These are phyloP conservation scores for Brachionichthys hirsutus DNA, from an alignment of 2,113 vertebrate species.

Conservation along the genomic window DNA sequence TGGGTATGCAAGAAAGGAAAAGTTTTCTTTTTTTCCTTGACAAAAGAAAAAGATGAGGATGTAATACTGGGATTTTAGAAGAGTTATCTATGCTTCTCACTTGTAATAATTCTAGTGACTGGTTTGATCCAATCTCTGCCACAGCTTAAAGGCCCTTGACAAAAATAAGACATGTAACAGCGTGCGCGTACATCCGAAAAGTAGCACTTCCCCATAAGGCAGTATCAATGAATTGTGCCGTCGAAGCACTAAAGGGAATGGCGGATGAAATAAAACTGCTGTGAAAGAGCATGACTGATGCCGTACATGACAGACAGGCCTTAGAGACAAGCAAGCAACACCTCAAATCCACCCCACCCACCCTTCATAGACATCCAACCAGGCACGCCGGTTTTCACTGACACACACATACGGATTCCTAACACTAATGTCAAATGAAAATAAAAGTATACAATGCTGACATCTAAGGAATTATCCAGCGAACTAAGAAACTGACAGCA, in stretches of 20 bases:
- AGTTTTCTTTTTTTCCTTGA: slow-evolving; percentile 1
- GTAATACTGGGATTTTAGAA: slow-evolving; percentile 4
- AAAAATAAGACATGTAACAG: slow-evolving; percentile 43
- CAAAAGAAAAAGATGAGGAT: slow-evolving; percentile 8
- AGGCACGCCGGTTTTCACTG: neutral
- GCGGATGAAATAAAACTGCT: slow-evolving; percentile 75
- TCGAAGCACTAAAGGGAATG: slow-evolving; percentile 73
- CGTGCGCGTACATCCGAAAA: slow-evolving; percentile 29
- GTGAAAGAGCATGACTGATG: slow-evolving; percentile 79
- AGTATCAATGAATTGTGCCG: slow-evolving; percentile 61
- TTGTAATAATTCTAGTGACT: slow-evolving; percentile 35
- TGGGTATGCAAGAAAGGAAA: slow-evolving; percentile 5
- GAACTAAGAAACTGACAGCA: slow-evolving; percentile 6
- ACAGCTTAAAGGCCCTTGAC: slow-evolving; percentile 53
- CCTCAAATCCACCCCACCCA: slow-evolving; percentile 41
- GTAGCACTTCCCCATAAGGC: slow-evolving; percentile 58
- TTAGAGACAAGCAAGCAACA: slow-evolving; percentile 65
- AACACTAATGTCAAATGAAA: slow-evolving; percentile 5
- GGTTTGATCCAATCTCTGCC: slow-evolving; percentile 49
- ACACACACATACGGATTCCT: neutral
- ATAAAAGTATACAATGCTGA: slow-evolving; percentile 4
- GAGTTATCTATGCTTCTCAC: slow-evolving; percentile 18
- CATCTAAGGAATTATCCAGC: slow-evolving; percentile 11
- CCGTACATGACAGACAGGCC: slow-evolving; percentile 73
- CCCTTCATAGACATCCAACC: neutral